Evolutionary conservation across 2,797 vertebrate species (phyloP).

Genomic region (Synaphobranchus kaupii): DNA sequence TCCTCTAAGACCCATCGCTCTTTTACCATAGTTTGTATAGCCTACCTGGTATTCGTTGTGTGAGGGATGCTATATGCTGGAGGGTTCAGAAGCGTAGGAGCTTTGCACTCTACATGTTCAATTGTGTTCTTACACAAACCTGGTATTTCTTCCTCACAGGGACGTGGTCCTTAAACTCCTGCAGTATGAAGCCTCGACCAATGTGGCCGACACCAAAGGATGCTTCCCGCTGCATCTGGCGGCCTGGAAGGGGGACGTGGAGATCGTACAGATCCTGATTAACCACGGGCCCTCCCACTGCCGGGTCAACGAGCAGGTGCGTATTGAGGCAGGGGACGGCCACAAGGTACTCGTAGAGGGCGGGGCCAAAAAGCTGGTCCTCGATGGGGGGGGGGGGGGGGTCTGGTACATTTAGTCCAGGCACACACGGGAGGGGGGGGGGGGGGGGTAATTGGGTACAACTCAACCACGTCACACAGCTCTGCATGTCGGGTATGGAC

Average conservation of each 20-base stretch:
- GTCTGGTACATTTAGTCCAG: too few species aligned
- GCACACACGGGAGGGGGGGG: background rate
- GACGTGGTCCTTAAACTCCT: slow-evolving; percentile 94
- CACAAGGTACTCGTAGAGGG: background rate
- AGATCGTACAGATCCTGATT: slow-evolving; percentile 94
- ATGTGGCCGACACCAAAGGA: slow-evolving; percentile 91
- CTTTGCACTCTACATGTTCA: background rate
- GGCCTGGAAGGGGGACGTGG: slow-evolving; percentile 93
- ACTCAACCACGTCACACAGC: background rate
- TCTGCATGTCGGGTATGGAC: background rate
- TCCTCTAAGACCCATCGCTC: background rate
- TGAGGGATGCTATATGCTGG: background rate
- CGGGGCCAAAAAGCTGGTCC: background rate
- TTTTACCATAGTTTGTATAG: background rate
- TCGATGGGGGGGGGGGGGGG: background rate
- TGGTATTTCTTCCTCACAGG: slow-evolving; percentile 60
- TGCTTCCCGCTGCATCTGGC: slow-evolving; percentile 96
- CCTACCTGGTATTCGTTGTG: background rate
- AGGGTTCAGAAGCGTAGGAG: background rate
- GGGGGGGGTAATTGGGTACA: background rate
- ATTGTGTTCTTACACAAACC: background rate
- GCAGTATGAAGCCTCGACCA: slow-evolving; percentile 91
- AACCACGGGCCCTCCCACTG: slow-evolving; percentile 90
- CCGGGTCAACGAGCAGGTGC: slow-evolving; percentile 94
- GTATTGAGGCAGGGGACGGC: background rate